Evolutionary conservation across 2,113 vertebrate species (phyloP), one percentile per base, ranked within the genome.

Genomic region (Mixornis gularis): DNA sequence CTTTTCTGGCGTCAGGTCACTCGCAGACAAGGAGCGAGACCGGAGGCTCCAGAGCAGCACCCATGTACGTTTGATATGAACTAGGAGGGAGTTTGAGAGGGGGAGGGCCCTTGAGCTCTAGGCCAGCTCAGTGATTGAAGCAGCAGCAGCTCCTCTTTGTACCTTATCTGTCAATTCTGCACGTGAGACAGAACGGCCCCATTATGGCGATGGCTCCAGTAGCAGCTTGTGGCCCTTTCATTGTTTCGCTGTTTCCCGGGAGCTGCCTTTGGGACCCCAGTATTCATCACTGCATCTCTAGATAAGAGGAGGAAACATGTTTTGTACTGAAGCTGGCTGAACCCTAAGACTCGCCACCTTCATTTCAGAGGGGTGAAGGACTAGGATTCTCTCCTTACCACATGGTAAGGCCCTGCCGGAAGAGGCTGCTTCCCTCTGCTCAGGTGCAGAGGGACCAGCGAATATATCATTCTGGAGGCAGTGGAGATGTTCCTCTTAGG

Each of bases 1-100:
- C 97, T 98, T 97, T 96, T 96, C 97, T 97, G 97, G 97, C 97
- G 96, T 97, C 90, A 93, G 96, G 93, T 97, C 97, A 97, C 97
- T 96, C 90, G 89, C 97, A 92, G 97, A 96, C 95, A 96, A 96
- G 96, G 94, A 97, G 96, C 51, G 17, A 92, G 95, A 94, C 92
- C 16, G 7, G 94, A 97, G 95, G 97, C 96, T 97, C 96, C 89
- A 91, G 91, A 95, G 92, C 94, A 95, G 95, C 97, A 94, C 95
- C 97, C 93, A 85, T 71, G 84, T 89, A 97, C 43, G 90, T 93
- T 80, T 97, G 96, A 97, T 97, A 97, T 96, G 97, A 95, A 96
- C 93, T 97, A 95, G 96, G 96, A 97, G 96, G 95, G 95, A 92
- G 65, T 97, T 95, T 95, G 92, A 95, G 91, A 94, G 83, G 90